Base-by-base conservation (phyloP, 2,797 vertebrate species). In the Sebastes trivittatus region DNA sequence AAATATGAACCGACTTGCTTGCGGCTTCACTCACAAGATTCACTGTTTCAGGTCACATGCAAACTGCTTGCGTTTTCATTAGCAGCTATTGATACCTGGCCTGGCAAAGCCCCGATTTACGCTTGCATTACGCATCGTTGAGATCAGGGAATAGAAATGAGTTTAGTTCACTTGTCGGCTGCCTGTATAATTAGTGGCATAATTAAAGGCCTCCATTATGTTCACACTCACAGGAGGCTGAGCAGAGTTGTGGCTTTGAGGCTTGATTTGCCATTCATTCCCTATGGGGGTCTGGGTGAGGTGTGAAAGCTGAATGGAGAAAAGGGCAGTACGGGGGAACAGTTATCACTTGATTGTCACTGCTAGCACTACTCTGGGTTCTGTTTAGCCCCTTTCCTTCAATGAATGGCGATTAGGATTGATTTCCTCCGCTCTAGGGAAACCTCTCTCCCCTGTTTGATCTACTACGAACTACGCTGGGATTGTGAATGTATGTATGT, bases 131-230 rank as follows among this genome's bases (percentile, higher is more conserved):
- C 55, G 70, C 83, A 36, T 83, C 68, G 5, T 20, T 13, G 52
- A 85, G 80, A 83, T 87, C 59, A 54, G 85, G 85, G 77, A 91
- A 90, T 86, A 79, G 80, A 91, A 86, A 88, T 87, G 71, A 82
- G 67, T 87, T 87, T 36, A 54, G 80, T 88, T 92, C 81, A 72
- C 66, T 91, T 84, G 87, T 92, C 86, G 87, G 86, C 88, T 85
- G 90, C 83, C 77, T 84, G 89, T 92, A 77, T 93, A 94, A 94
- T 94, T 94, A 94, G 84, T 73, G 76, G 82, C 67, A 73, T 94
- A 93, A 93, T 94, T 93, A 93, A 93, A 93, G 88, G 89, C 86
- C 86, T 94, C 85, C 85, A 87, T 92, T 93, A 91, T 87, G 83
- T 79, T 90, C 78, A 81, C 81, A 73, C 87, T 91, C 82, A 6